Base-by-base conservation (phyloP, 1,140 invertebrate genomes). In the Drosophila equinoxialis region DNA sequence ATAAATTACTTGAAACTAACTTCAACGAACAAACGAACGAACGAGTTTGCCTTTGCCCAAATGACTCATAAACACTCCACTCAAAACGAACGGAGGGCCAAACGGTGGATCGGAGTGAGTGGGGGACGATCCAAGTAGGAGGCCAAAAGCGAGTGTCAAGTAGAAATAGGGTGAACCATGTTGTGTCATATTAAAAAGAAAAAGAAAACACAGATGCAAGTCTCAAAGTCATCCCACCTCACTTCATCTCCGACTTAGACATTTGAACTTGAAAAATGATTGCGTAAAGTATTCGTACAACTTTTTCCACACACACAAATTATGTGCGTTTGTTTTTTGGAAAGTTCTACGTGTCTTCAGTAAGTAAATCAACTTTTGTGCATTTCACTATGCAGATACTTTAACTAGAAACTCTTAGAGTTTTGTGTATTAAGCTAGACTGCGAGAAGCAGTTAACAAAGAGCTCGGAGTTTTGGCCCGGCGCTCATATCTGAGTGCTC, bases 1-100 rank as follows among this genome's bases (percentile, higher is more conserved):
- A 86, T 83, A 79, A 89, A 83, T 83, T 87, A 83, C 84, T 79
- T 77, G 69, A 71, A 74, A 83, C 83, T 76, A 81, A 74, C 45
- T 67, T 62, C 41, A 71, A 20, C 23, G 57, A 51, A 51, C 45
- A 10, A 51, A 45, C 42, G 42, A 45, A 45, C 17, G 51, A 78
- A 77, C 75, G 77, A 70, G 83, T 86, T 75, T 78, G 17, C 17
- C 45, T 87, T 82, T 77, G 62, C 79, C 79, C 83, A 87, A 86
- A 86, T 86, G 83, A 86, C 79, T 86, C 83, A 86, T 86, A 86
- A 87, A 79, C 76, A 86, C 23, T 51, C 45, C 45, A 51, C 17
- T 23, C 45, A 51, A 8, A 23, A 51, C 17, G 8, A 23, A 5
- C 17, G 17, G 6, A 39, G 37, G 4, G n/a, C 17, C 2, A 37